phyloP scores from a whole-genome alignment of 1,140 invertebrate genomes.

The Halesus radiatus region DNA sequence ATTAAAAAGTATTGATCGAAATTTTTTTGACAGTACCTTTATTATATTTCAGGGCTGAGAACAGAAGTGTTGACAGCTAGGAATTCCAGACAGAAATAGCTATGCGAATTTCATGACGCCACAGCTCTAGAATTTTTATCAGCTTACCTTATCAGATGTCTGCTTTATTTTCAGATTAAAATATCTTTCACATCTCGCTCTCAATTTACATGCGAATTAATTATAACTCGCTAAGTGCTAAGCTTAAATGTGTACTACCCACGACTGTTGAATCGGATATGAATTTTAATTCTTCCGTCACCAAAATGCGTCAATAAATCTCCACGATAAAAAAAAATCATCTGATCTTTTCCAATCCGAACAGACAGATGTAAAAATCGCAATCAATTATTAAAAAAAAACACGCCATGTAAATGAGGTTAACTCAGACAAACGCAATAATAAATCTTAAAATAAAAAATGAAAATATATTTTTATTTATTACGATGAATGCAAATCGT shows the following conservation, averaged over 20 bases:
- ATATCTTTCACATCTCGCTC: too few species aligned
- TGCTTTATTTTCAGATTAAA: too few species aligned
- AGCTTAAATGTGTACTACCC: not conserved
- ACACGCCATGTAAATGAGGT: not conserved
- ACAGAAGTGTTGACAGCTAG: too few species aligned
- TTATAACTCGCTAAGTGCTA: not conserved
- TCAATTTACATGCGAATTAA: too few species aligned
- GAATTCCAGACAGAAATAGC: too few species aligned
- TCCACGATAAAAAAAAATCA: not conserved
- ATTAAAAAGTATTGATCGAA: too few species aligned
- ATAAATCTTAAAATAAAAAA: too few species aligned
- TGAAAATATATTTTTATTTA: not conserved
- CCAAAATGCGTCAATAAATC: not conserved
- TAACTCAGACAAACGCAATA: not conserved
- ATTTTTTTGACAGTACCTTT: too few species aligned
- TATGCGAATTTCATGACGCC: too few species aligned
- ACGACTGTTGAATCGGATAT: not conserved
- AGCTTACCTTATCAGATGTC: too few species aligned
- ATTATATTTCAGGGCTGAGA: too few species aligned
- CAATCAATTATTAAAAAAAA: not conserved
- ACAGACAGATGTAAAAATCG: constrained; percentile 1
- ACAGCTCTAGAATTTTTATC: too few species aligned
- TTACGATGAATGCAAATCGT: constrained; percentile 15
- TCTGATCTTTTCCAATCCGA: not conserved
- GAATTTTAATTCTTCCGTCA: not conserved